Evolutionary conservation across 2,888 invertebrate species (phyloP).

Genomic region (Dryococelus australis): DNA sequence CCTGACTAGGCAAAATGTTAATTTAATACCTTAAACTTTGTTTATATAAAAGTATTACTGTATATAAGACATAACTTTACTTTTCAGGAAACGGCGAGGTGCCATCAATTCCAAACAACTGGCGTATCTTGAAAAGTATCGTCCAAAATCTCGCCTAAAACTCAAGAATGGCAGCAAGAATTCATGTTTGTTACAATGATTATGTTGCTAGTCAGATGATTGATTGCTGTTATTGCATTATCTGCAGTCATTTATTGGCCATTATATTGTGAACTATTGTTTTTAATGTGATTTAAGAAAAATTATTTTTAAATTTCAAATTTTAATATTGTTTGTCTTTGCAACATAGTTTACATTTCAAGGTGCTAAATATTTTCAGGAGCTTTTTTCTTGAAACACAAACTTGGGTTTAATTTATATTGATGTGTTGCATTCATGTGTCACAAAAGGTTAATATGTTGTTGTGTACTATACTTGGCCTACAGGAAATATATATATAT

Average conservation of each 20-base stretch:
- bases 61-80: slow-evolving; percentile 17
- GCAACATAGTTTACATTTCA: not conserved
- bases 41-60: not conserved
- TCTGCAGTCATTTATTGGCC: not conserved
- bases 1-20: too few species aligned
- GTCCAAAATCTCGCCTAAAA: slow-evolving; percentile 95
- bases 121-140: slow-evolving; percentile 96
- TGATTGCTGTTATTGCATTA: not conserved
- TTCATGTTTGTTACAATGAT: slow-evolving; percentile 88
- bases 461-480: not conserved
- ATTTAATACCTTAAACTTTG: not conserved
- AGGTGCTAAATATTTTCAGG: not conserved
- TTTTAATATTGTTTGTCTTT: not conserved
- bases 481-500: not conserved
- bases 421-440: not conserved
- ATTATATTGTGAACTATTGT: not conserved
- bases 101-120: slow-evolving; percentile 99
- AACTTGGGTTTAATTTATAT: not conserved
- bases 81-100: slow-evolving; percentile 93
- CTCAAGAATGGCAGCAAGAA: slow-evolving; percentile 90
- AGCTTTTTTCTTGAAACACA: not conserved
- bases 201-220: not conserved
- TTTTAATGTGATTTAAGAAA: not conserved
- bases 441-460: not conserved
- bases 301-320: not conserved